phyloP scores from a whole-genome alignment of 1,140 invertebrate species.

The Brachionus plicatilis region DNA sequence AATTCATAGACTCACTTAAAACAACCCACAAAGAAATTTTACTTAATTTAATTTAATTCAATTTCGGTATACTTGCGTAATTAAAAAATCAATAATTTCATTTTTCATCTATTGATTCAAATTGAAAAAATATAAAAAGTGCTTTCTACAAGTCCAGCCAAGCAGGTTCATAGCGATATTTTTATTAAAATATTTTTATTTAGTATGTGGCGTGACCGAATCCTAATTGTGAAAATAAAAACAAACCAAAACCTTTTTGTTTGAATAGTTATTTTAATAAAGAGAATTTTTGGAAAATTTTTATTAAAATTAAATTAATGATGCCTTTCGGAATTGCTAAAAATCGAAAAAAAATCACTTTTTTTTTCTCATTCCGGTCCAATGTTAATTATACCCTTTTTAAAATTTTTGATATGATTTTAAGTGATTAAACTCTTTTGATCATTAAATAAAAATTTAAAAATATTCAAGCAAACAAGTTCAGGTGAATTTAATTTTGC shows the following conservation, averaged over 20 bases:
- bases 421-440: too few species aligned
- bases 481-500: neutral
- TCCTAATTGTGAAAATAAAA: neutral
- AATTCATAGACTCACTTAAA: neutral
- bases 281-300: neutral
- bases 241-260: neutral
- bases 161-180: too few species aligned
- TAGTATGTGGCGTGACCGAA: neutral
- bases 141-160: neutral
- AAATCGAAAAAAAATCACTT: too few species aligned
- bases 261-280: neutral
- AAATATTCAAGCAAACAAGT: neutral
- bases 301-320: too few species aligned
- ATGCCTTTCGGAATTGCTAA: too few species aligned
- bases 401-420: too few species aligned
- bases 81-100: neutral
- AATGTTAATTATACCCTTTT: too few species aligned
- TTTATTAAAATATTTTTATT: neutral
- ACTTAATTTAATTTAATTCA: neutral
- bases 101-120: neutral
- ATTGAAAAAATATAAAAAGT: neutral
- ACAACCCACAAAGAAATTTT: neutral
- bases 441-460: too few species aligned
- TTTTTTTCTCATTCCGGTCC: too few species aligned
- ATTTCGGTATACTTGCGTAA: neutral